phyloP scores from a whole-genome alignment of 2,888 invertebrate species.

The Aproaerema taeniolella region DNA sequence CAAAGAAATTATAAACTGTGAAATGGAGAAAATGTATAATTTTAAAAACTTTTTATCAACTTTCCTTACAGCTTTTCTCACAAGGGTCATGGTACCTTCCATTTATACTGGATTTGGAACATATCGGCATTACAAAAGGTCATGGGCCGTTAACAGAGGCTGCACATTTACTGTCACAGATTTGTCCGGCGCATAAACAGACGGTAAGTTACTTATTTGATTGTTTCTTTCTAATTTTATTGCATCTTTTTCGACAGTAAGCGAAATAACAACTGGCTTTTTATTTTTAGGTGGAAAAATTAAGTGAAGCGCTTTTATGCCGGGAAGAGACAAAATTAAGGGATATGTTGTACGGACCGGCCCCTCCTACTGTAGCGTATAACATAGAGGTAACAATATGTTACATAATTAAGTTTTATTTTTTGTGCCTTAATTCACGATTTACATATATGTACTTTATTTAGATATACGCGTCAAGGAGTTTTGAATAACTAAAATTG shows the following conservation, averaged over 20 bases:
- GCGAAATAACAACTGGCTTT: too few species aligned
- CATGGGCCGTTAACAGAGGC: constrained; percentile 90
- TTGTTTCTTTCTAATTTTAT: too few species aligned
- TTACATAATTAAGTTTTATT: too few species aligned
- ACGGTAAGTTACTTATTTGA: constrained; percentile 67
- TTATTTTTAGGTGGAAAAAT: constrained; percentile 49
- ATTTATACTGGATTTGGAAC: constrained; percentile 91
- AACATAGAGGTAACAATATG: constrained; percentile 56
- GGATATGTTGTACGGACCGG: constrained; percentile 66
- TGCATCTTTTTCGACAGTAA: too few species aligned
- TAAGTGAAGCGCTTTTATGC: constrained; percentile 63
- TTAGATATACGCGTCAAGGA: too few species aligned
- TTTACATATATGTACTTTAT: too few species aligned
- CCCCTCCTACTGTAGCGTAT: constrained; percentile 69
- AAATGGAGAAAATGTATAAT: too few species aligned
- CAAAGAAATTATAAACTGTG: too few species aligned
- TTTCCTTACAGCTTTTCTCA: constrained; percentile 83
- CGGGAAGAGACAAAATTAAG: constrained; percentile 59
- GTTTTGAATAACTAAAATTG: too few species aligned
- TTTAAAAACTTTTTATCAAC: too few species aligned
- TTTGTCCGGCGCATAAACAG: constrained; percentile 86
- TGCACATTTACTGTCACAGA: constrained; percentile 85
- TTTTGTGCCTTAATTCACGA: too few species aligned
- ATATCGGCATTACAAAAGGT: constrained; percentile 89
- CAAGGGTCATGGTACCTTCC: constrained; percentile 86